phyloP scores from a whole-genome alignment of 2,113 vertebrate species.

The Amblyopsis rosae region DNA sequence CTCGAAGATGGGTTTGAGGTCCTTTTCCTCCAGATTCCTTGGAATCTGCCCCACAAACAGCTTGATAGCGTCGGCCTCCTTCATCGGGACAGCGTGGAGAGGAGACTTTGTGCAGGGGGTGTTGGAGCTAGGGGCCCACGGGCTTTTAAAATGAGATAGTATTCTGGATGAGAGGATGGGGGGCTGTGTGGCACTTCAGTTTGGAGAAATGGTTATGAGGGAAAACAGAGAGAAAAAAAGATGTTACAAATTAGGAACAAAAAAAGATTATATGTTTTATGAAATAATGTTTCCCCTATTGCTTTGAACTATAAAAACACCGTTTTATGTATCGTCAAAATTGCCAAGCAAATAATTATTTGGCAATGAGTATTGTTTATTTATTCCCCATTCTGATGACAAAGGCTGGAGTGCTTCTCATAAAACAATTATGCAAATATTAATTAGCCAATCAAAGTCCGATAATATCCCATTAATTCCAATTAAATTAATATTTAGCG shows the following conservation, averaged over 20 bases:
- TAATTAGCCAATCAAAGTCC: conserved; percentile 72
- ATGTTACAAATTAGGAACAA: not conserved
- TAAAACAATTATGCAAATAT: conserved; percentile 74
- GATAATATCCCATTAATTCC: conserved; percentile 48
- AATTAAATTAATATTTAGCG: conserved; percentile 38
- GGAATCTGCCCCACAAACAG: conserved; percentile 96
- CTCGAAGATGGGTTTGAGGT: conserved; percentile 92
- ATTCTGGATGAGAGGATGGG: conserved; percentile 43
- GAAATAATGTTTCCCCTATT: conserved; percentile 4
- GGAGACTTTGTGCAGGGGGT: conserved; percentile 44
- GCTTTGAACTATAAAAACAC: not conserved
- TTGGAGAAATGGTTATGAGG: conserved; percentile 17
- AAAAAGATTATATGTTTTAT: not conserved
- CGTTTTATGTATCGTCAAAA: conserved; percentile 6
- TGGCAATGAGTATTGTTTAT: conserved; percentile 17
- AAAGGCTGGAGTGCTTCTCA: conserved; percentile 58
- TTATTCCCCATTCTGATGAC: conserved; percentile 53
- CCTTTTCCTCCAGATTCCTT: conserved; percentile 91
- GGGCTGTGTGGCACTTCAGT: conserved; percentile 39
- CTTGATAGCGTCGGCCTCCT: conserved; percentile 97
- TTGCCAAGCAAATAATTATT: conserved; percentile 13
- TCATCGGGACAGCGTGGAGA: conserved; percentile 83
- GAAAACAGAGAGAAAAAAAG: conserved; percentile 13
- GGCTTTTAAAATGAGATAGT: conserved; percentile 49
- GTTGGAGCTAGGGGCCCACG: conserved; percentile 24